Percentiles rank a stretch among this genome's conserved stretches.
phyloP scores from a whole-genome alignment of 2,113 vertebrate genomes.

The Capreolus pygargus region DNA sequence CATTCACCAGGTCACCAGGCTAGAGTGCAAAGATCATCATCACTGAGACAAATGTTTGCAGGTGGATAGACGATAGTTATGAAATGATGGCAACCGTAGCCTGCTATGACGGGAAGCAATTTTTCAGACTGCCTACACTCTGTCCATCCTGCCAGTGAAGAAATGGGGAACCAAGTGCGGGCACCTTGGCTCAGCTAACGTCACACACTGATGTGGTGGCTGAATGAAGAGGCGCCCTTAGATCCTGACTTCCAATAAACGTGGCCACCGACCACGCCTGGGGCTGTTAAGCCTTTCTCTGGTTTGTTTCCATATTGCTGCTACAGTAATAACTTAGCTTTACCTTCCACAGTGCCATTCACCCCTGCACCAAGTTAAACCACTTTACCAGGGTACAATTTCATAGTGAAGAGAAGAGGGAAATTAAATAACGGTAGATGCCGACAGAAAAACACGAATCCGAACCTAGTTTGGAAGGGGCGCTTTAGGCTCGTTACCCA shows the following conservation, averaged over 20 bases:
- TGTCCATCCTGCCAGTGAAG: background rate
- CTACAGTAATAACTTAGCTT: background rate
- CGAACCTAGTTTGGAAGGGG: constrained; percentile 1
- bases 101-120: background rate
- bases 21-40: background rate
- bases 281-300: background rate
- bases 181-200: background rate
- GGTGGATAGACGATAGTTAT: background rate
- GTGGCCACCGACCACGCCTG: background rate
- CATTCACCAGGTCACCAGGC: background rate
- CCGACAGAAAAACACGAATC: background rate
- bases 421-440: constrained; percentile 5
- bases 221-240: background rate
- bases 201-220: background rate
- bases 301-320: background rate
- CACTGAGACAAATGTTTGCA: background rate
- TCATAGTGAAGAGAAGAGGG: background rate
- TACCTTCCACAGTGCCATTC: background rate
- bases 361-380: constrained; percentile 4
- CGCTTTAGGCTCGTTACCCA: background rate
- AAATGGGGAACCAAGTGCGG: background rate
- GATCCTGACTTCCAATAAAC: background rate
- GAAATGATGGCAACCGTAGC: background rate
- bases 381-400: background rate
- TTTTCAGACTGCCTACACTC: background rate